Evolutionary conservation across 2,888 invertebrate species (phyloP), one percentile per base, ranked within the genome.

Genomic region (Sialis fuliginosa): DNA sequence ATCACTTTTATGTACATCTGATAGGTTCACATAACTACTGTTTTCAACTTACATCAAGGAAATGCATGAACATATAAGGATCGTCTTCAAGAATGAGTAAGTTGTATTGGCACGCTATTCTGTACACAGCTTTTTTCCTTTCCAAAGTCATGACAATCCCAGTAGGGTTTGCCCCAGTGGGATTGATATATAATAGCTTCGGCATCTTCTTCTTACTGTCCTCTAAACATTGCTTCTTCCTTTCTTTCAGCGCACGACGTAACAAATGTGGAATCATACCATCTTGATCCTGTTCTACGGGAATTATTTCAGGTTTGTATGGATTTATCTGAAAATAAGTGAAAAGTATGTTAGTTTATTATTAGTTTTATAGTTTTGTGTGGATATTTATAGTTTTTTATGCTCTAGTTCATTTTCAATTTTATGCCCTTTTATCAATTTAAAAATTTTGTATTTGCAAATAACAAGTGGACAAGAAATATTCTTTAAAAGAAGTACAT

Each of bases 51-150:
- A 76, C 77, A 49, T 75, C 71, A 52, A 72, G 65, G 61, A 81
- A 88, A 60, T 81, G 79, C 57, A 88, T 65, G 58, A 81, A 86
- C 64, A 78, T 82, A 57, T 87, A 88, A 0, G 88, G 83, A 62
- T 87, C 87, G 56, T 88, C 88, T 59, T 88, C 88, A 6, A 88
- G 56, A 46, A 88, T 84, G 6, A 88, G 57, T 34, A 88, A 74
- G 63, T 87, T 77, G 60, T 81, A 84, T 59, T 75, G 70, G 62
- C 81, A 81, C 42, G 84, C 83, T 51, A 87, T 68, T 53, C 74
- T 68, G 58, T 88, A 87, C 40, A 88, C 77, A 62, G 75, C 72
- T 50, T 72, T 68, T 49, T 79, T 72, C 51, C 86, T 69, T 10
- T 76, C 72, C 41, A 74, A 65, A 0, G 81, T 69, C 47, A 84